Conservation (phyloP, 2,888 invertebrate species). For the Synanthedon tipuliformis region DNA sequence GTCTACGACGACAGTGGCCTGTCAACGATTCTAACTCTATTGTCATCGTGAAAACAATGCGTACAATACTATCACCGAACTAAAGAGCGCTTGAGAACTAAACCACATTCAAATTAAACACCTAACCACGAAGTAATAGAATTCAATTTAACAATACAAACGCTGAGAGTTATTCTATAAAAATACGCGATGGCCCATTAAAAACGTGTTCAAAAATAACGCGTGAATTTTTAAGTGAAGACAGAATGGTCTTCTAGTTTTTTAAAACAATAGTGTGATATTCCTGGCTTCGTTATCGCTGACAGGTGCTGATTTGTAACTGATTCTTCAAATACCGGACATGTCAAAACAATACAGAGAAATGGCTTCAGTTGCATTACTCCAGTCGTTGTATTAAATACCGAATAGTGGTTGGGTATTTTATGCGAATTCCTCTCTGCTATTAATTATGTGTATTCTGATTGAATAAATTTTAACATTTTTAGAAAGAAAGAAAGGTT, state of each 20-base stretch:
- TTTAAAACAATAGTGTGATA: conserved; percentile 48
- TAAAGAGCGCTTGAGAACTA: conserved; percentile 11
- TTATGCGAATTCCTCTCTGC: conserved; percentile 22
- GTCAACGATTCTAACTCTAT: conserved; percentile 49
- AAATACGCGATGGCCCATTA: conserved; percentile 23
- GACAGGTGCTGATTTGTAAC: conserved; percentile 61
- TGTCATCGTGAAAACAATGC: conserved; percentile 47
- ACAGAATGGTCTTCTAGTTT: conserved; percentile 49
- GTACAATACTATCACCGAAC: conserved; percentile 15
- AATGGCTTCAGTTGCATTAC: conserved; percentile 35
- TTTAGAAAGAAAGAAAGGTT: too few relatives aligned
- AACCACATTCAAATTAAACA: conserved; percentile 11
- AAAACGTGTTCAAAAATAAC: conserved; percentile 39
- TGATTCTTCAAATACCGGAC: conserved; percentile 47
- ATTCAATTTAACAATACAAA: conserved; percentile 7
- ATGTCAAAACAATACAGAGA: conserved; percentile 31
- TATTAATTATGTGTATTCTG: conserved; percentile 24
- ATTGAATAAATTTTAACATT: neutral
- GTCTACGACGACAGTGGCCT: conserved; percentile 46
- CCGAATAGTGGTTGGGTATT: conserved; percentile 33
- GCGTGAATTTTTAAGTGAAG: conserved; percentile 32
- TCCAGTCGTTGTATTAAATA: conserved; percentile 30
- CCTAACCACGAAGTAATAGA: conserved; percentile 10
- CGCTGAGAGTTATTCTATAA: conserved; percentile 23
- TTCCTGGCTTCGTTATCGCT: conserved; percentile 44